phyloP scores from a whole-genome alignment of 2,113 vertebrate species.

The Platichthys stellatus region DNA sequence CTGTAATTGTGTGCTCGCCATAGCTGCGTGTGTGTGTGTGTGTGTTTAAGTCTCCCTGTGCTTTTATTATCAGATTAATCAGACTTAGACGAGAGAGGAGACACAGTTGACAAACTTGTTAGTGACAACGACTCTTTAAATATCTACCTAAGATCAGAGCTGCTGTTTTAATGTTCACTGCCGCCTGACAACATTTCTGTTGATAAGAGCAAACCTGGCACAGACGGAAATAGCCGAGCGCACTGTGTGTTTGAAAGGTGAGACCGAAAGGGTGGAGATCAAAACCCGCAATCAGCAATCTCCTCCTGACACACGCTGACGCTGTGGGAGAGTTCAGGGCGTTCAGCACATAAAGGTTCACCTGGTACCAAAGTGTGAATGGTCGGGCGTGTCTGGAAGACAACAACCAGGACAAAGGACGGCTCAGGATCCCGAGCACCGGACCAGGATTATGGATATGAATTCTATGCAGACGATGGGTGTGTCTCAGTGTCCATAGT shows the following conservation, averaged over 20 bases:
- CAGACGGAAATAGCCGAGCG: not conserved
- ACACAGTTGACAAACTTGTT: conserved; percentile 3
- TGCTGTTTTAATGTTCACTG: too few species aligned
- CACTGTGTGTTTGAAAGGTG: conserved; percentile 18
- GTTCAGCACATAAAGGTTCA: not conserved
- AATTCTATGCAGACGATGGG: not conserved
- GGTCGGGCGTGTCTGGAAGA: conserved; percentile 24
- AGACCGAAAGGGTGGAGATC: conserved; percentile 45
- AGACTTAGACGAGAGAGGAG: not conserved
- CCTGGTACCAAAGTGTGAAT: not conserved
- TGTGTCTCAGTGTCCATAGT: not conserved
- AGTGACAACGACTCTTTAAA: too few species aligned
- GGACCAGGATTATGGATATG: not conserved
- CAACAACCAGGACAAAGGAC: conserved; percentile 27
- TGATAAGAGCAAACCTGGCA: not conserved
- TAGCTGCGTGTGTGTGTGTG: not conserved
- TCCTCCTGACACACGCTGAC: conserved; percentile 1
- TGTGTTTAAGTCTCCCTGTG: conserved; percentile 3
- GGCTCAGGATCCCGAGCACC: not conserved
- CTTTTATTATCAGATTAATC: conserved; percentile 26
- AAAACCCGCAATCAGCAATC: not conserved
- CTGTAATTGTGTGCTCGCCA: conserved; percentile 41
- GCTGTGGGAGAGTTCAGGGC: not conserved
- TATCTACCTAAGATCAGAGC: too few species aligned
- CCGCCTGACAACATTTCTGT: not conserved